A percentile compares a stretch with the other conserved stretches of the same genome.
Evolutionary conservation across 2,113 vertebrate species (phyloP).

Genomic region (Poicephalus meyeri): DNA sequence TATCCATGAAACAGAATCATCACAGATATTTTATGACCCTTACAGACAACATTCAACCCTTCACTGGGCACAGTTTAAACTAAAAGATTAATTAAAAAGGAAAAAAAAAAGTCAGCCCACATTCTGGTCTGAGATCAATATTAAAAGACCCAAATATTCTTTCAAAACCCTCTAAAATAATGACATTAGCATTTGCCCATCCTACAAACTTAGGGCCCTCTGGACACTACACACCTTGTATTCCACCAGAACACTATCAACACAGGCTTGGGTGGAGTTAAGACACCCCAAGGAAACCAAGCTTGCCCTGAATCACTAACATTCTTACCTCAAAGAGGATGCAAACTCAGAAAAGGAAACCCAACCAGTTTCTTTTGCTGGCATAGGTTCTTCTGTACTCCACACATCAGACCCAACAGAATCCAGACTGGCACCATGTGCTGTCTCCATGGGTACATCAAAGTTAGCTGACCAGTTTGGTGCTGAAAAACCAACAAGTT

Average conservation of each 20-base stretch:
- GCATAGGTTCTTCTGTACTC: constrained; percentile 80
- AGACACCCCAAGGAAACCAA: background rate
- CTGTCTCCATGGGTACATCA: constrained; percentile 94
- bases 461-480: constrained; percentile 94
- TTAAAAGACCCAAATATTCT: background rate
- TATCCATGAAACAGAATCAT: background rate
- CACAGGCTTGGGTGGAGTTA: background rate
- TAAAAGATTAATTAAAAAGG: background rate
- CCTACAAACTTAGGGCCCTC: fast-evolving
- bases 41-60: background rate
- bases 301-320: background rate
- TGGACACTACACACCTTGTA: background rate
- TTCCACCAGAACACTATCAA: background rate
- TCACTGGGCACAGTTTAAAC: background rate
- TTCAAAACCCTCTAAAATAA: background rate
- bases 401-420: constrained; percentile 82
- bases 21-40: background rate
- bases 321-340: constrained; percentile 80
- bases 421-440: constrained; percentile 78
- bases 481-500: constrained; percentile 70
- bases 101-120: background rate
- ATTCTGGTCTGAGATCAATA: background rate
- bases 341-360: constrained; percentile 93
- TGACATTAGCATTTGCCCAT: background rate
- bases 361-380: constrained; percentile 87